Evolutionary conservation across 2,888 invertebrate species (phyloP), one percentile per base, ranked within the genome.

Genomic region (Tipula lateralis): DNA sequence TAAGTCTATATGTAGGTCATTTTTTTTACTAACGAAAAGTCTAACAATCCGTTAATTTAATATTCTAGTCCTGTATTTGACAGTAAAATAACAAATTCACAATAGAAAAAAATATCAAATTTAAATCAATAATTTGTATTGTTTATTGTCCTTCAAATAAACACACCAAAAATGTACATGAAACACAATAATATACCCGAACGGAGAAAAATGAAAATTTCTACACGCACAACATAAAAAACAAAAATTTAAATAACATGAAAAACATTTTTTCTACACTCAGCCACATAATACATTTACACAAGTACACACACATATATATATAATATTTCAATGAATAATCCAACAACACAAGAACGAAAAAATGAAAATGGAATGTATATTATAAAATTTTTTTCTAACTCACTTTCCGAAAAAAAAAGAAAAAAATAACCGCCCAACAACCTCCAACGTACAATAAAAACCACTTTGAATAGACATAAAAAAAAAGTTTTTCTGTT

Each of bases 391-490:
- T 66, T 66, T n/a, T n/a, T 66, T 66, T 66, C 24, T 24, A 66
- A 66, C 24, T 24, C 24, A 24, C 16, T 44, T 66, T 24, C 16
- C 44, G 24, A 66, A 44, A 44, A 44, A 44, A 13, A n/a, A 3
- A 36, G 12, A 44, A 16, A 39, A 39, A 39, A 39, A 39, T 13
- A 39, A 44, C 16, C 66, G 66, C 66, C 66, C 66, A 24, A 66
- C 66, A 66, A 66, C 66, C 66, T 66, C 66, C 66, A 66, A 19
- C 24, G 66, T 24, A 66, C 66, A 66, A 66, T 66, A 66, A 66
- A 66, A 66, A 66, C 66, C 66, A 66, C 66, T 66, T 66, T 66
- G 66, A 24, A 24, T 66, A 66, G 66, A 66, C 66, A 24, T 66
- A 9, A 66, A 66, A 24, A 50, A 50, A 50, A 50, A 50, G 66